Evolutionary conservation across 2,113 vertebrate species (phyloP).

Genomic region (Alethe castanea): DNA sequence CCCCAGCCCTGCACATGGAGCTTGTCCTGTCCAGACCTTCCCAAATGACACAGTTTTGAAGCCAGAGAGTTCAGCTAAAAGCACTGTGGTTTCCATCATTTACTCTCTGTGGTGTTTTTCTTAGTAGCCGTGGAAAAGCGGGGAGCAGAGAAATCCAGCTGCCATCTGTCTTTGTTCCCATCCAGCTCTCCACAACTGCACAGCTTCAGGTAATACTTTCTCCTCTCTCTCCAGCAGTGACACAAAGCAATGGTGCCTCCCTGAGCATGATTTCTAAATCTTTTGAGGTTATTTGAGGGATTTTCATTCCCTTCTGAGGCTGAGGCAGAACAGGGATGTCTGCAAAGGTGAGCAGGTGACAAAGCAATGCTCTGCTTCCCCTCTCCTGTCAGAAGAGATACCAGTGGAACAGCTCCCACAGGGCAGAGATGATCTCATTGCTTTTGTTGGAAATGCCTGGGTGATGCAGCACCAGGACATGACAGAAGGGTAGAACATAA

Average conservation of each 20-base stretch:
- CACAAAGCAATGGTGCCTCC: accelerated
- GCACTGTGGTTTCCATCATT: background rate
- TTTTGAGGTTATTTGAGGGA: background rate
- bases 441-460: background rate
- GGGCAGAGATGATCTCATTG: background rate
- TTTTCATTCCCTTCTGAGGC: background rate
- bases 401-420: background rate
- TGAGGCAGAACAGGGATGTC: background rate
- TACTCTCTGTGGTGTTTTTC: background rate
- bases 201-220: background rate
- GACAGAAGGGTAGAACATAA: background rate
- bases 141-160: background rate
- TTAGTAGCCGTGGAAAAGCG: background rate
- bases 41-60: background rate
- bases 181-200: background rate
- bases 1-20: background rate
- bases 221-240: background rate
- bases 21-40: background rate
- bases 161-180: background rate
- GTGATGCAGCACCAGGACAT: background rate
- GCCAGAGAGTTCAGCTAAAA: background rate
- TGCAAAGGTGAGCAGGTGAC: background rate
- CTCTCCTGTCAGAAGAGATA: background rate
- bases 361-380: background rate
- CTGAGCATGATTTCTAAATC: background rate